Evolutionary conservation across 2,888 invertebrate species (phyloP).

Genomic region (Hirudinaria manillensis): DNA sequence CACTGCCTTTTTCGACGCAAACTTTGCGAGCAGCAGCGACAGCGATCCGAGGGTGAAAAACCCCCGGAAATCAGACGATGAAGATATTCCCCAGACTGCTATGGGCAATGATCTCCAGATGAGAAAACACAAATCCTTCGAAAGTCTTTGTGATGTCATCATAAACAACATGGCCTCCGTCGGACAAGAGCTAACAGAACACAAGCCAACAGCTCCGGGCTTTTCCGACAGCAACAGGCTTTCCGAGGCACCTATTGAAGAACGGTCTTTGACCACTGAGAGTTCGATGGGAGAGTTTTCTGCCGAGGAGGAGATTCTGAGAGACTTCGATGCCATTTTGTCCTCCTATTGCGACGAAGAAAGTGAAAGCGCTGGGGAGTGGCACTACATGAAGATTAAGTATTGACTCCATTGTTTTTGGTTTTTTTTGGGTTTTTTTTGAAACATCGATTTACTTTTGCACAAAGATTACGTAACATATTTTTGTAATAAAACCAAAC

Average conservation of each 20-base stretch:
- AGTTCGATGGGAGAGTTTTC: constrained; percentile 18
- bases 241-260: not conserved
- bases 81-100: not conserved
- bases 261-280: not conserved
- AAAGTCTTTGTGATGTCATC: constrained; percentile 19
- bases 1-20: constrained; percentile 8
- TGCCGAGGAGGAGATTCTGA: constrained; percentile 11
- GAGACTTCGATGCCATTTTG: constrained; percentile 19
- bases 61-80: not conserved
- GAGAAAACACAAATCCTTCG: not conserved
- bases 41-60: not conserved
- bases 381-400: not conserved
- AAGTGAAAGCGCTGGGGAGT: not conserved
- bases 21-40: not conserved
- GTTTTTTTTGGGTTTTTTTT: too few relatives aligned
- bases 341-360: constrained; percentile 11
- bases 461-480: too few relatives aligned
- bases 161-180: constrained; percentile 13
- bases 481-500: too few relatives aligned
- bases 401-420: not conserved
- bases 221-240: not conserved
- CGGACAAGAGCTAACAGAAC: not conserved
- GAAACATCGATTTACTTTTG: too few relatives aligned
- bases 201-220: not conserved
- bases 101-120: not conserved